phyloP scores from a whole-genome alignment of 2,797 vertebrate genomes.

The Champsocephalus gunnari region DNA sequence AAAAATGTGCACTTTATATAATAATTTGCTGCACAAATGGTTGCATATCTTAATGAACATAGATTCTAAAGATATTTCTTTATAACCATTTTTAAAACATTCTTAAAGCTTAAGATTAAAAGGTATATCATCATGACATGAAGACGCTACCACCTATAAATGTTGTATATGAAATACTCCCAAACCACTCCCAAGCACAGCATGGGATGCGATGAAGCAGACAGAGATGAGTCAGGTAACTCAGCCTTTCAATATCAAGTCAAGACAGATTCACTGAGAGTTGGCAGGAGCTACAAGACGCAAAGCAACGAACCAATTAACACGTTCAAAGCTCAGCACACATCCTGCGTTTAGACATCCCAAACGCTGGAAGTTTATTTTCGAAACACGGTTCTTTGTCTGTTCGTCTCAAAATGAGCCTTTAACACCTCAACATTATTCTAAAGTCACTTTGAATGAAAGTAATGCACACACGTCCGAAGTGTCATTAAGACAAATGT shows the following conservation, averaged over 20 bases:
- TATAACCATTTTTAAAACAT: background rate
- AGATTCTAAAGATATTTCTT: background rate
- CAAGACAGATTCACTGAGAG: slow-evolving; percentile 56
- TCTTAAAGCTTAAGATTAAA: background rate
- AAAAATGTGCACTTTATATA: background rate
- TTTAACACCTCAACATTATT: slow-evolving; percentile 47
- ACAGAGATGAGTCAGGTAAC: slow-evolving; percentile 55
- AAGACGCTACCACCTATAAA: background rate
- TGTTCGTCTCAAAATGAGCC: slow-evolving; percentile 34
- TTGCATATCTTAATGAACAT: background rate
- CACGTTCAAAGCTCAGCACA: slow-evolving; percentile 52
- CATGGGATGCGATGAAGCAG: slow-evolving; percentile 27
- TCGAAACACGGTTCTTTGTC: slow-evolving; percentile 34
- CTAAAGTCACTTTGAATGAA: slow-evolving; percentile 38
- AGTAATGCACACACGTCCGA: slow-evolving; percentile 15
- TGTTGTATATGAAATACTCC: slow-evolving; percentile 9
- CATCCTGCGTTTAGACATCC: slow-evolving; percentile 25
- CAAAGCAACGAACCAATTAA: slow-evolving; percentile 72
- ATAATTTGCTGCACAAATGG: background rate
- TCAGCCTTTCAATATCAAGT: slow-evolving; percentile 60
- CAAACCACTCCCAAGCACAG: slow-evolving; percentile 9
- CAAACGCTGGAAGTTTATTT: slow-evolving; percentile 46
- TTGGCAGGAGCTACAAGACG: slow-evolving; percentile 55
- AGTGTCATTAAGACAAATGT: slow-evolving; percentile 1
- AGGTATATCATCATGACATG: background rate